These are phyloP conservation scores for Sicus ferrugineus DNA, from an alignment of 2,888 invertebrate genomes.

Conservation along the genomic window DNA sequence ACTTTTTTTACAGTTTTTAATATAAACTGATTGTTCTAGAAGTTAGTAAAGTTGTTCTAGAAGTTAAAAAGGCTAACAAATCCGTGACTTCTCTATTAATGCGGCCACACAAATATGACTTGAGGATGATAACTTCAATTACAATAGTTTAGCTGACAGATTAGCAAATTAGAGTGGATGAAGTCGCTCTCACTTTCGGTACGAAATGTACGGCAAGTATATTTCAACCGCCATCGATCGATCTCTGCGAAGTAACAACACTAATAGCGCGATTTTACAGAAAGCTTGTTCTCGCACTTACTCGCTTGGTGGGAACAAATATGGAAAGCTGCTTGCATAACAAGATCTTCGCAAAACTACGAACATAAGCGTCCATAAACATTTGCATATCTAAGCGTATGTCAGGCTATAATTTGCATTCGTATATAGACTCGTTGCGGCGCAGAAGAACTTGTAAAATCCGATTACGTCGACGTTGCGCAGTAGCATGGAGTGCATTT, in stretches of 20 bases:
- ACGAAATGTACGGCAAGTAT: too few relatives aligned
- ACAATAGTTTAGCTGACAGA: too few relatives aligned
- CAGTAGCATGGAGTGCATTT: conserved; percentile 11
- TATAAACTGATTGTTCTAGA: too few relatives aligned
- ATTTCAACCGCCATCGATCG: too few relatives aligned
- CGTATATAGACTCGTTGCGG: background rate
- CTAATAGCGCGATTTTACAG: background rate
- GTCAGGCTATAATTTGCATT: background rate
- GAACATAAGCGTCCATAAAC: background rate
- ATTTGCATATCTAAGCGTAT: background rate
- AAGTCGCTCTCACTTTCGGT: too few relatives aligned
- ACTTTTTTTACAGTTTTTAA: too few relatives aligned
- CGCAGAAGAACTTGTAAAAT: background rate
- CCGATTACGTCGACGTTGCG: conserved; percentile 5
- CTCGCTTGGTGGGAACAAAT: background rate
- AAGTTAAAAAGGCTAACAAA: too few relatives aligned
- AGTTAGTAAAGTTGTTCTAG: too few relatives aligned
- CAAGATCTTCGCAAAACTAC: conserved; percentile 21
- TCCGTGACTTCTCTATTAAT: too few relatives aligned
- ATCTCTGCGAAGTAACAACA: conserved; percentile 7
- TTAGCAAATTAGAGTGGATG: too few relatives aligned
- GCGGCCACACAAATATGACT: too few relatives aligned
- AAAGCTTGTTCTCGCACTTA: conserved; percentile 3
- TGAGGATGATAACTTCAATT: too few relatives aligned
- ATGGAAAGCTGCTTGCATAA: conserved; percentile 20